Percentiles rank a stretch among this genome's conserved stretches.
Conservation (phyloP, 1,140 invertebrate genomes). For the Calliopsis andreniformis region DNA sequence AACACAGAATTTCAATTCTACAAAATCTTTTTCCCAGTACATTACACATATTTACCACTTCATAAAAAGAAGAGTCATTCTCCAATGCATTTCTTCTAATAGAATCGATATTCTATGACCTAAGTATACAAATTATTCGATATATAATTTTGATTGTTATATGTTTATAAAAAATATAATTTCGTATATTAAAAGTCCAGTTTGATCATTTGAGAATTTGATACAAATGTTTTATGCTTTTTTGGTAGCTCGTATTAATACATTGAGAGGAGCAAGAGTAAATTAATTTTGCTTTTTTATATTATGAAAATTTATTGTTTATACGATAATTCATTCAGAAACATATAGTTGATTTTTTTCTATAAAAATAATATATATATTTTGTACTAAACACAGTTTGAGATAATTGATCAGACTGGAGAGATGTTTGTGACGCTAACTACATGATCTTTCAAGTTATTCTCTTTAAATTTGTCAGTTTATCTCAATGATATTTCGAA, state of each 20-base stretch:
- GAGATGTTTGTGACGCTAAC: background rate
- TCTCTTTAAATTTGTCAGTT: constrained; percentile 9
- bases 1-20: background rate
- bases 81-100: constrained; percentile 37
- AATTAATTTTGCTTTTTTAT: constrained; percentile 19
- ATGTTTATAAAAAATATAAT: constrained; percentile 33
- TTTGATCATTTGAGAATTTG: constrained; percentile 28
- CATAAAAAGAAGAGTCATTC: constrained; percentile 18
- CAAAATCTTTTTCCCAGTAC: constrained; percentile 6
- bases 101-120: constrained; percentile 25
- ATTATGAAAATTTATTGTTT: background rate
- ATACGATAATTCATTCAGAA: constrained; percentile 8
- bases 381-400: background rate
- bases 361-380: constrained; percentile 15
- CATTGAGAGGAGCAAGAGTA: background rate
- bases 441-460: background rate
- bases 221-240: background rate
- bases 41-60: constrained; percentile 32
- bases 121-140: constrained; percentile 11
- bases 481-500: background rate
- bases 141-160: constrained; percentile 37
- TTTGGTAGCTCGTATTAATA: background rate
- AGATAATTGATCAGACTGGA: constrained; percentile 21
- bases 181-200: constrained; percentile 14
- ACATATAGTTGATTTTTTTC: background rate